Base-by-base conservation (phyloP, 1,140 invertebrate genomes). In the Papilio aristodemus region DNA sequence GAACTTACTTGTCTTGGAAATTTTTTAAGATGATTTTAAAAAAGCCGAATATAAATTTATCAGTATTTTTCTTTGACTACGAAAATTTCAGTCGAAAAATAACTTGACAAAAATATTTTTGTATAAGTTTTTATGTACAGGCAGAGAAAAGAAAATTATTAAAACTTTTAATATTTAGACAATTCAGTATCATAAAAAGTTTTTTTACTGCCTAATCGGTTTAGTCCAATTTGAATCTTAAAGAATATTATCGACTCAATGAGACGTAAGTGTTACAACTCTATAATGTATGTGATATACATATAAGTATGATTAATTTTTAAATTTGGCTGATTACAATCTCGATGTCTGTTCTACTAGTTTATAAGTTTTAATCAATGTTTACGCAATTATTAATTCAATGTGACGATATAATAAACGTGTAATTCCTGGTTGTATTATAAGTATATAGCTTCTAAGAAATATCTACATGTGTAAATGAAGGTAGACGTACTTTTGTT, bases 101-200 rank as follows among this genome's bases (percentile, higher is more conserved):
- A 54, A 17, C 3, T 54, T 54, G 43, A 17, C 43, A 19, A 54
- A 54, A 54, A 54, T 54, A 54, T 22, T 54, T 54, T 54, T 54
- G 19, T 54, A 22, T 32, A 32, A 32, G 6, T 2, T 32, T 54
- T 50, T 54, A 54, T 54, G 19, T 54, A 54, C 46, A 54, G 6
- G 19, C 46, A 54, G 19, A 54, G 46, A 3, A 19, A 50, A 32
- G 2, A 32, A 32, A 32, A 32, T 32, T 32, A 32, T 32, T 32
- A 32, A 32, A 46, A 50, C 22, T 22, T 50, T 50, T 50, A 22
- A 25, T 22, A 22, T 50, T 50, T 50, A 22, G 19, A 19, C 17
- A 22, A 50, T 17, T 10, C 19, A 17, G n/a, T 8, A 50, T 50
- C 17, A 46, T 17, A 1, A 19, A 46, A 46, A 46, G 17, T 17